Conservation (phyloP, 2,113 vertebrate species). For the Monopterus albus region DNA sequence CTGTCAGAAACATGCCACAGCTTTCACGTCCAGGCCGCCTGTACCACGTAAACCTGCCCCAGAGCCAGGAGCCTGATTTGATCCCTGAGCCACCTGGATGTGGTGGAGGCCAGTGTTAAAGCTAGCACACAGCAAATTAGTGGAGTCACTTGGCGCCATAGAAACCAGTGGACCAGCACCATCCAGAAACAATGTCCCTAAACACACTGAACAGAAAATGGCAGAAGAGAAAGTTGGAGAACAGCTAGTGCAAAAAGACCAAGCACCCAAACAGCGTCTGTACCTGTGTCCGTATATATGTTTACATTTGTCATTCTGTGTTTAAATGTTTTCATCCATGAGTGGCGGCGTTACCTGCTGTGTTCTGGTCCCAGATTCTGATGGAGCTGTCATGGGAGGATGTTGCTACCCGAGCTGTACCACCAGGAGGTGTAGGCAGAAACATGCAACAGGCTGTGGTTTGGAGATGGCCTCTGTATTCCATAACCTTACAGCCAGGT, state of each 20-base stretch:
- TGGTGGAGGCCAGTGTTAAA: conserved; percentile 87
- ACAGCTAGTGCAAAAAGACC: background rate
- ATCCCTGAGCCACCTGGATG: conserved; percentile 76
- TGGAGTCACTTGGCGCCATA: conserved; percentile 81
- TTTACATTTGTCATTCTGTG: conserved; percentile 11
- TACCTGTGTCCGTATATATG: background rate
- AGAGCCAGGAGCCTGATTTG: conserved; percentile 54
- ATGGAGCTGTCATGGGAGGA: conserved; percentile 90
- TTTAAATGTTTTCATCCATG: background rate
- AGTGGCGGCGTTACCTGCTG: conserved; percentile 83
- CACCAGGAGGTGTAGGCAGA: conserved; percentile 76
- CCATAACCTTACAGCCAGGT: conserved; percentile 84
- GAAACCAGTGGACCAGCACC: conserved; percentile 88
- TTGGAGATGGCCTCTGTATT: conserved; percentile 92
- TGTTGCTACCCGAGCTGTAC: conserved; percentile 84
- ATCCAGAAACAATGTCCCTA: conserved; percentile 86
- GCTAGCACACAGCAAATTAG: conserved; percentile 89
- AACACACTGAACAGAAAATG: conserved; percentile 80
- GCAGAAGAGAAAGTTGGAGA: background rate
- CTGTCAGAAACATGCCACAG: conserved; percentile 72
- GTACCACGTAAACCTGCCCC: conserved; percentile 45
- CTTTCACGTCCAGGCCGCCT: conserved; percentile 58
- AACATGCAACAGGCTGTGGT: conserved; percentile 90
- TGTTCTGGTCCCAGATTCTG: conserved; percentile 91
- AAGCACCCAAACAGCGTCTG: background rate